Evolutionary conservation across 2,113 vertebrate species (phyloP).

Genomic region (Rhodinocichla rosea): DNA sequence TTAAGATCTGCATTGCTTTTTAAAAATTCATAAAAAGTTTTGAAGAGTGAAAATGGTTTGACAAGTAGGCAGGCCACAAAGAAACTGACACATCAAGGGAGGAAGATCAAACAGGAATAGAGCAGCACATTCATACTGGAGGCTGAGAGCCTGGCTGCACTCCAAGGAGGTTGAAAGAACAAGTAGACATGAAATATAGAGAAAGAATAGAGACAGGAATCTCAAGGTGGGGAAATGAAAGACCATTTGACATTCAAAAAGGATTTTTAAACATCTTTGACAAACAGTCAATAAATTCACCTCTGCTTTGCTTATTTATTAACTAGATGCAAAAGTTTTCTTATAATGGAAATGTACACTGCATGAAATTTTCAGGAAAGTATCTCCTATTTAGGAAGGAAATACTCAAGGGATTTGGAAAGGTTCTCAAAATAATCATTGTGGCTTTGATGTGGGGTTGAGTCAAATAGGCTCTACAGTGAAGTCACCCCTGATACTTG

Average conservation of each 20-base stretch:
- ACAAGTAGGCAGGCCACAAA: constrained; percentile 76
- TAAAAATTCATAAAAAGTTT: constrained; percentile 74
- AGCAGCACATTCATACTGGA: constrained; percentile 65
- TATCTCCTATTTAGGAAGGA: neutral
- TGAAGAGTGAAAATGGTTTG: constrained; percentile 74
- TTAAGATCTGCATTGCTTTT: constrained; percentile 62
- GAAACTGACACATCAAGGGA: constrained; percentile 76
- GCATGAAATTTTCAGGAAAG: neutral
- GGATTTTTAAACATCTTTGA: constrained; percentile 57
- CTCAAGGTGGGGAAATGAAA: constrained; percentile 72
- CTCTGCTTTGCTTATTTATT: constrained; percentile 56
- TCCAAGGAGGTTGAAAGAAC: constrained; percentile 74
- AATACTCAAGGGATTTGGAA: neutral
- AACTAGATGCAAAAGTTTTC: constrained; percentile 29
- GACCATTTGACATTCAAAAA: constrained; percentile 72
- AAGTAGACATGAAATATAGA: constrained; percentile 71
- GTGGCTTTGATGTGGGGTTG: neutral
- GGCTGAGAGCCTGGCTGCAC: constrained; percentile 62
- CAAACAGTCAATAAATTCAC: constrained; percentile 61
- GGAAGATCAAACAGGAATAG: constrained; percentile 73
- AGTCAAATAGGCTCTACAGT: accelerated
- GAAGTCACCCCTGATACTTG: neutral
- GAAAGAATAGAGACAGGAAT: constrained; percentile 68
- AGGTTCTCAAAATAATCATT: neutral
- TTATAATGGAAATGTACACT: neutral